A percentile compares a stretch with the other conserved stretches of the same genome.
These are phyloP conservation scores for Pyrocephalus nanus DNA, from an alignment of 2,797 vertebrate species.

Conservation along the genomic window DNA sequence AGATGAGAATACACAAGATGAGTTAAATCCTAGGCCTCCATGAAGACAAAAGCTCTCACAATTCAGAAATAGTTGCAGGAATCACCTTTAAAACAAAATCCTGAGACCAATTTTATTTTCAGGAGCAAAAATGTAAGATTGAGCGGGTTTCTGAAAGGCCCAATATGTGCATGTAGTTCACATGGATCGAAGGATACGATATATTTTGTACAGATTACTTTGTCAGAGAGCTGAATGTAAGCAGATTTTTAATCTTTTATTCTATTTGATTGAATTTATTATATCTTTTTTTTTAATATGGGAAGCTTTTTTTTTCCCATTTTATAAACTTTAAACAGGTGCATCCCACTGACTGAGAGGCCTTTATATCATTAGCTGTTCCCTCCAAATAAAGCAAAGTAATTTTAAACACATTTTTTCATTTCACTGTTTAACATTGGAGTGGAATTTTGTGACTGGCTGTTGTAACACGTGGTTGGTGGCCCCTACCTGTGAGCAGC, in stretches of 20 bases:
- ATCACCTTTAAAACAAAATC: neutral
- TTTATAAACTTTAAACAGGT: neutral
- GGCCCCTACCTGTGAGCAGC: neutral
- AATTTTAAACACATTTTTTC: neutral
- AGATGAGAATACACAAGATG: neutral
- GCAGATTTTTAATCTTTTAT: neutral
- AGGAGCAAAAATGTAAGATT: neutral
- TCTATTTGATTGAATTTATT: neutral
- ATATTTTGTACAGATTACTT: neutral
- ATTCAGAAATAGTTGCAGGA: neutral
- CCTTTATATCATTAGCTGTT: neutral
- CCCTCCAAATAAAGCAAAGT: neutral
- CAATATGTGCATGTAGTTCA: accelerated
- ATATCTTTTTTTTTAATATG: neutral
- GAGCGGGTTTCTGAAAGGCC: neutral
- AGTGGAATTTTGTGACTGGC: neutral
- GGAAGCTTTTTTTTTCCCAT: neutral
- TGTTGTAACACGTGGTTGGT: neutral
- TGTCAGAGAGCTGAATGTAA: neutral
- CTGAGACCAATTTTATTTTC: neutral
- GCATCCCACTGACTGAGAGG: neutral
- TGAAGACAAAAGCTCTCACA: neutral
- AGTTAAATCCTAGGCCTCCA: neutral
- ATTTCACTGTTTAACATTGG: neutral
- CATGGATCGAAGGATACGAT: neutral